Conservation (phyloP, 1,140 invertebrate species). For the Drosophila insularis region DNA sequence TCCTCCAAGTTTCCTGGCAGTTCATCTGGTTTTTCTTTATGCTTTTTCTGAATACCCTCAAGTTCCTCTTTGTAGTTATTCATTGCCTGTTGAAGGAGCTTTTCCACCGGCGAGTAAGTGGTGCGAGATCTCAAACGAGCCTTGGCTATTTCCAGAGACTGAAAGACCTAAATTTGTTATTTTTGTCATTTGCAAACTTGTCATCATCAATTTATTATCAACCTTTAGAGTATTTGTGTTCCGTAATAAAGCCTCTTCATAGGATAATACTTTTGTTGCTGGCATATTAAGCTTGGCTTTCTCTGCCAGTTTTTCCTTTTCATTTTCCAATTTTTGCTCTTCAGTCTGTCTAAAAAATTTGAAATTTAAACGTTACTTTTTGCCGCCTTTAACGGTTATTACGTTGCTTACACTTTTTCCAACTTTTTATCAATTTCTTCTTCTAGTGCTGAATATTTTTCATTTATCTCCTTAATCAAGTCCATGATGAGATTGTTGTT, state of each 20-base stretch:
- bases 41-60: conserved; percentile 26
- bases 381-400: background rate
- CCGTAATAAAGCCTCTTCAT: conserved; percentile 67
- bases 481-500: conserved; percentile 55
- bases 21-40: background rate
- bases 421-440: conserved; percentile 73
- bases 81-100: conserved; percentile 67
- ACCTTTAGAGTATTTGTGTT: conserved; percentile 78
- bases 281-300: conserved; percentile 28
- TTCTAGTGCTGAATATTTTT: conserved; percentile 74
- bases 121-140: conserved; percentile 75
- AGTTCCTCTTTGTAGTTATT: conserved; percentile 70
- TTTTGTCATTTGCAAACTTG: background rate
- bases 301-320: conserved; percentile 63
- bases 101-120: conserved; percentile 76
- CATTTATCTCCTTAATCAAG: conserved; percentile 77
- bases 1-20: background rate
- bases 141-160: conserved; percentile 78
- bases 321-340: conserved; percentile 58
- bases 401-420: conserved; percentile 65
- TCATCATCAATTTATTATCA: background rate
- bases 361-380: background rate
- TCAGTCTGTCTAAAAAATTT: conserved; percentile 56
- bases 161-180: background rate
- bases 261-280: conserved; percentile 58